Base-by-base conservation (phyloP, 2,797 vertebrate genomes). In the Cirrhinus molitorella region DNA sequence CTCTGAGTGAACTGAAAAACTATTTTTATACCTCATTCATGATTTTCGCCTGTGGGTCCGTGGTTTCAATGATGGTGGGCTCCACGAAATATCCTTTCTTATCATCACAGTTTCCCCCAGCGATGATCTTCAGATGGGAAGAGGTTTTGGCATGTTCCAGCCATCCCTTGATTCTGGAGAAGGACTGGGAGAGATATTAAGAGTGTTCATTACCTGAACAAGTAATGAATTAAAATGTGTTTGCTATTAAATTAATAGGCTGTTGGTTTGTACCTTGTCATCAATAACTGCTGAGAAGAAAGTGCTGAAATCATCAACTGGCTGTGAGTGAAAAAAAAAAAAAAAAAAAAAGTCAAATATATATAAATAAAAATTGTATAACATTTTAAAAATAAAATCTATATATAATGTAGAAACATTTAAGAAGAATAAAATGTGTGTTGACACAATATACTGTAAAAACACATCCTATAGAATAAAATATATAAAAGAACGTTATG, bases 251-350 rank as follows among this genome's bases (percentile, higher is more conserved):
- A 78, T 7, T 3, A 74, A 40, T 1, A 57, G 21, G n/a, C 1
- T 16, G 31, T 17, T 63, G 5, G 16, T 59, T 76, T 89, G 79
- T 92, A 97, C 98, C 96, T 98, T 99, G 77, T 96, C 93, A 65
- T 99, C 97, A 0, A 99, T 99, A 70, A 99, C 97, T 0, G 98
- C 98, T 0, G 98, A 99, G 91, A 98, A 96, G 88, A 98, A 98
- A 0, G 95, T 96, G 81, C 92, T 91, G 0, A 97, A 96, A 86
- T 99, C 97, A 66, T 97, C 95, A 0, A 95, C 90, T 0, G 98
- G 98, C 98, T 99, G 91, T 81, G 4, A 83, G 47, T 37, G 55
- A 85, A 66, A 89, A 16, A 73, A 47, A 65, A 40, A 57, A n/a
- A n/a, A n/a, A n/a, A n/a, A n/a, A n/a, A n/a, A n/a, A n/a, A n/a